Evolutionary conservation across 2,888 invertebrate genomes (phyloP).

Genomic region (Horisme vitalbata): DNA sequence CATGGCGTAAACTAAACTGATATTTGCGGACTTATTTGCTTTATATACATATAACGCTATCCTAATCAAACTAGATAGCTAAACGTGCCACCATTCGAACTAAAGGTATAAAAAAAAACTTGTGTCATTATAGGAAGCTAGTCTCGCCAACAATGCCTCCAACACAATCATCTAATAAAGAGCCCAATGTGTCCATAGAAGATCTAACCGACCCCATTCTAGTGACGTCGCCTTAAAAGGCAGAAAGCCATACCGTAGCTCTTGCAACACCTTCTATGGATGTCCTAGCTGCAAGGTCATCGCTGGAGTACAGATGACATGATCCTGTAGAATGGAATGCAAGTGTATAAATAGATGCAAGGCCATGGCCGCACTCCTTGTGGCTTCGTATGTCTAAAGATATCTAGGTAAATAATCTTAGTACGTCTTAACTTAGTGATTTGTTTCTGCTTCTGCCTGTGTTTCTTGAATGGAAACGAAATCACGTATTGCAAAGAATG

Average conservation of each 20-base stretch:
- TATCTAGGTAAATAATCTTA: slow-evolving; percentile 38
- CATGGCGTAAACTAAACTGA: neutral
- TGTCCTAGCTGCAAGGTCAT: slow-evolving; percentile 48
- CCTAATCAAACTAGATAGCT: neutral
- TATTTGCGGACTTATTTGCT: neutral
- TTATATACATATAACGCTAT: neutral
- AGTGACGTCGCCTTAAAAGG: slow-evolving; percentile 35
- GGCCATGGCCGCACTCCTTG: slow-evolving; percentile 48
- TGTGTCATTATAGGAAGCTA: slow-evolving; percentile 8
- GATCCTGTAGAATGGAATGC: slow-evolving; percentile 43
- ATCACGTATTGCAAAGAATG: slow-evolving; percentile 14
- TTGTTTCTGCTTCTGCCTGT: neutral
- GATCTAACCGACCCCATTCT: slow-evolving; percentile 31
- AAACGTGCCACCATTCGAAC: too few relatives aligned
- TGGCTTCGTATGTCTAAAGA: slow-evolving; percentile 37
- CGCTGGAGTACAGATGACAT: slow-evolving; percentile 53
- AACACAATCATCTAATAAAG: slow-evolving; percentile 5
- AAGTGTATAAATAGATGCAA: slow-evolving; percentile 64
- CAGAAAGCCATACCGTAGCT: slow-evolving; percentile 30
- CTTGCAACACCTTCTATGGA: slow-evolving; percentile 44
- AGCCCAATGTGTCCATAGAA: neutral
- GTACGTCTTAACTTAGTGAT: slow-evolving; percentile 24
- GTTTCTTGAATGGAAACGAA: neutral
- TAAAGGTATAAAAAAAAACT: slow-evolving; percentile 1
- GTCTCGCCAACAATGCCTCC: slow-evolving; percentile 1